Evolutionary conservation across 2,888 invertebrate genomes (phyloP).

Genomic region (Scaptomyza flava): DNA sequence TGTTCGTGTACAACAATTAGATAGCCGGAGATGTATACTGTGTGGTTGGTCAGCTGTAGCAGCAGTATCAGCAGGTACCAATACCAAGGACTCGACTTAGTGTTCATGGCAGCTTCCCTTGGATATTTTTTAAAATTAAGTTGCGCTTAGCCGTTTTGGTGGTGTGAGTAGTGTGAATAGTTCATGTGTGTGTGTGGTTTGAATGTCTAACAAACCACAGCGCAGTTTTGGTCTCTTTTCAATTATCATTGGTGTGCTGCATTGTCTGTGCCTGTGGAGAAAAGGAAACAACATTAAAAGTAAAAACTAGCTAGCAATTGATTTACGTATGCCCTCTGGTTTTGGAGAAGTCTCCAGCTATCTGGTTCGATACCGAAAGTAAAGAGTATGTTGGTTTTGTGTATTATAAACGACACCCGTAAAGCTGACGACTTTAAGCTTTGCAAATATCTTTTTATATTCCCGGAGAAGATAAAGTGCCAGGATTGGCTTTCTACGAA

Average conservation of each 20-base stretch:
- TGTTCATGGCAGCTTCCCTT: conserved; percentile 55
- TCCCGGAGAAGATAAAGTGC: too few species aligned
- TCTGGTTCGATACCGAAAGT: too few species aligned
- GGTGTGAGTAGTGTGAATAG: conserved; percentile 4
- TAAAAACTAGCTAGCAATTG: conserved; percentile 32
- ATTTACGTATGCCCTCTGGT: conserved; percentile 2
- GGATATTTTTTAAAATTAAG: conserved; percentile 28
- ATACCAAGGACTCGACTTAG: conserved; percentile 37
- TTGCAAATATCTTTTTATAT: too few species aligned
- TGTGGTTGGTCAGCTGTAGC: conserved; percentile 46
- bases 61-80: conserved; percentile 40
- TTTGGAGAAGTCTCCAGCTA: neutral
- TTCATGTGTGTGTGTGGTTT: conserved; percentile 35
- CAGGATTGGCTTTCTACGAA: too few species aligned
- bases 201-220: conserved; percentile 65
- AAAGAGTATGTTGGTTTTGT: too few species aligned
- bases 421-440: too few species aligned
- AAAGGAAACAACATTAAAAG: conserved; percentile 1
- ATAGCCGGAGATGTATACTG: conserved; percentile 82
- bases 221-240: conserved; percentile 64
- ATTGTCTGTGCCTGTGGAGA: conserved; percentile 34
- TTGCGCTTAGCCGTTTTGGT: neutral
- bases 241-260: conserved; percentile 68
- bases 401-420: too few species aligned
- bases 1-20: conserved; percentile 87